These are phyloP conservation scores for Gandaritis pyraliata DNA, from an alignment of 2,888 invertebrate species.

Conservation along the genomic window DNA sequence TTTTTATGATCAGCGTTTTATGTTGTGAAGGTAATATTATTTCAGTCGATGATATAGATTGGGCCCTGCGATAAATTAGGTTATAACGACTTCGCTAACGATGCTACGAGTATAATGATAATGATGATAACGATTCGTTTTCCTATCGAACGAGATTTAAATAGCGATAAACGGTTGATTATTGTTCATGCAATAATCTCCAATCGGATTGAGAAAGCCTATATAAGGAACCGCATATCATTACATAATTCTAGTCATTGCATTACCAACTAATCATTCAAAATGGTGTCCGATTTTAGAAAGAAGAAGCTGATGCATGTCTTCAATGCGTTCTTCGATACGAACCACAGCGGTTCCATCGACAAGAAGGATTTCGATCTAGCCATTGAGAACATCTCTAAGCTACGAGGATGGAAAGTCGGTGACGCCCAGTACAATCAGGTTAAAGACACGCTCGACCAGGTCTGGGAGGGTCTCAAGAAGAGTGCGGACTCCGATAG, in stretches of 20 bases:
- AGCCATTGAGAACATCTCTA: conserved; percentile 93
- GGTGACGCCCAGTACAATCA: conserved; percentile 87
- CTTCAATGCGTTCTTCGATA: conserved; percentile 95
- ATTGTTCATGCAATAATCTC: conserved; percentile 31
- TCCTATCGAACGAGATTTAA: conserved; percentile 39
- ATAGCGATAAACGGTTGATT: conserved; percentile 40
- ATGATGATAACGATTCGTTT: conserved; percentile 35
- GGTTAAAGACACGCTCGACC: conserved; percentile 87
- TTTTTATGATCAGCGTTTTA: background rate
- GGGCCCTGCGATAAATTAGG: background rate
- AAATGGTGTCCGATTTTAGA: conserved; percentile 92
- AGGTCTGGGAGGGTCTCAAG: conserved; percentile 93
- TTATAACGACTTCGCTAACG: conserved; percentile 22
- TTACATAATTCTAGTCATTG: conserved; percentile 29
- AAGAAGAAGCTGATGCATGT: conserved; percentile 94
- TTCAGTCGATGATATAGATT: too few species aligned
- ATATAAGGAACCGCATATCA: conserved; percentile 45
- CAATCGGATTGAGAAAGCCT: conserved; percentile 31
- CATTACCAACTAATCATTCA: conserved; percentile 49
- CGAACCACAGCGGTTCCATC: conserved; percentile 93
- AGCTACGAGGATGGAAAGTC: conserved; percentile 90
- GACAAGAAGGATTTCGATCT: conserved; percentile 93
- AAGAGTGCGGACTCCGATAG: conserved; percentile 93
- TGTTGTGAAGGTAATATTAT: too few species aligned
- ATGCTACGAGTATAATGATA: too few species aligned